phyloP scores from a whole-genome alignment of 1,140 invertebrate genomes.

The Calycopis cecrops region DNA sequence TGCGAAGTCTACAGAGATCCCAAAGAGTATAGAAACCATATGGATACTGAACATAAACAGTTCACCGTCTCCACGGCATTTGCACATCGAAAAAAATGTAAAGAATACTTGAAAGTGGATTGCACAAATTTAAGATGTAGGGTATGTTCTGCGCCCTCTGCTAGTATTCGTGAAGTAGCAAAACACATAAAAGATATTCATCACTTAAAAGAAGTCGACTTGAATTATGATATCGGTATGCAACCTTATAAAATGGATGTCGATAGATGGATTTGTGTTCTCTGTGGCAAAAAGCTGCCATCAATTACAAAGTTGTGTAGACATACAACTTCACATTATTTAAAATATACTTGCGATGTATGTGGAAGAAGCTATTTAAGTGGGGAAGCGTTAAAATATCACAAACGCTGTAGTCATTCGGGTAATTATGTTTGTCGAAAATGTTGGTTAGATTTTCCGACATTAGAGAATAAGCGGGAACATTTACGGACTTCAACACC shows the following conservation, averaged over 20 bases:
- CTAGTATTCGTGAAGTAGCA: slow-evolving; percentile 33
- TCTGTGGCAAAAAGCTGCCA: slow-evolving; percentile 47
- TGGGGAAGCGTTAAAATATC: slow-evolving; percentile 49
- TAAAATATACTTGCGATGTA: slow-evolving; percentile 55
- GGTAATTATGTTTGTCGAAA: slow-evolving; percentile 48
- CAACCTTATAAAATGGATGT: slow-evolving; percentile 48
- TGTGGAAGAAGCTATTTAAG: slow-evolving; percentile 53
- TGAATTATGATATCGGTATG: slow-evolving; percentile 38
- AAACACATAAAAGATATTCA: slow-evolving; percentile 37
- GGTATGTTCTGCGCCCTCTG: slow-evolving; percentile 31
- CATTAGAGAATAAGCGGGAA: slow-evolving; percentile 36
- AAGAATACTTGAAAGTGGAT: slow-evolving; percentile 49
- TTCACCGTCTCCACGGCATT: slow-evolving; percentile 45
- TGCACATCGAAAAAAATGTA: slow-evolving; percentile 30
- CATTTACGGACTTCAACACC: slow-evolving; percentile 40
- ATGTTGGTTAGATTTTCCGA: slow-evolving; percentile 50
- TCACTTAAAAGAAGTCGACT: slow-evolving; percentile 28
- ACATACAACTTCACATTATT: slow-evolving; percentile 52
- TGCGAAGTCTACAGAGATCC: slow-evolving; percentile 46
- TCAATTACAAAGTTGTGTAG: slow-evolving; percentile 41
- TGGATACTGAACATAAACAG: slow-evolving; percentile 35
- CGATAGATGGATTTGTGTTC: slow-evolving; percentile 45
- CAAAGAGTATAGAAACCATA: slow-evolving; percentile 36
- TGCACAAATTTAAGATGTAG: slow-evolving; percentile 39
- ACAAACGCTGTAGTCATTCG: slow-evolving; percentile 48